These are phyloP conservation scores for Diglossa cyanea DNA, from an alignment of 2,797 vertebrate species.

Conservation along the genomic window DNA sequence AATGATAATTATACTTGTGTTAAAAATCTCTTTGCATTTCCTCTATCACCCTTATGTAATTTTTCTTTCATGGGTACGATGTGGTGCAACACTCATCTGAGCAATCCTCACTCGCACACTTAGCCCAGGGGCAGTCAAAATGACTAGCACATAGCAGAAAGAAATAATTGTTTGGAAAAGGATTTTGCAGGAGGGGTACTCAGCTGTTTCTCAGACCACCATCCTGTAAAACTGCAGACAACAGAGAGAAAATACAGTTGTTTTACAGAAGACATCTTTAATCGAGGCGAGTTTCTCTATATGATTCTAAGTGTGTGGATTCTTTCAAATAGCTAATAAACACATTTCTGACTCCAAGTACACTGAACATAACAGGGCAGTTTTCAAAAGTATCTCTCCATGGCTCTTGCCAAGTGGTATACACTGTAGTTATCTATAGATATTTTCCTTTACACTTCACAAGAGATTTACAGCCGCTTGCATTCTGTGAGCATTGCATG, in stretches of 20 bases:
- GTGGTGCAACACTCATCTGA: not conserved
- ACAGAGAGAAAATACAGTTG: not conserved
- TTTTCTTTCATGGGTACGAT: not conserved
- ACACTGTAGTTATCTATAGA: not conserved
- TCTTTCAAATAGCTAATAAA: not conserved
- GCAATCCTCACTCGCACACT: not conserved
- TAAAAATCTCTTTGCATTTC: not conserved
- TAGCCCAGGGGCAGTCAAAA: not conserved
- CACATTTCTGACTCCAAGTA: not conserved
- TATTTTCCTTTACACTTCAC: not conserved
- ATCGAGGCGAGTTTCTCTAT: not conserved
- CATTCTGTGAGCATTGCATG: not conserved
- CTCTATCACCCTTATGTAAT: not conserved
- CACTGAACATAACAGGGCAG: not conserved
- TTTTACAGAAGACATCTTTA: not conserved
- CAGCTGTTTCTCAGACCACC: not conserved
- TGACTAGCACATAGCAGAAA: not conserved
- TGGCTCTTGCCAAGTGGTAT: accelerated
- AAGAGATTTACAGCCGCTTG: not conserved
- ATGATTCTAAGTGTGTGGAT: accelerated
- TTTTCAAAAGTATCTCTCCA: not conserved
- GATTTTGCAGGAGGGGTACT: not conserved
- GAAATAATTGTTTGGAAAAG: not conserved
- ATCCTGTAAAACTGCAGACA: not conserved
- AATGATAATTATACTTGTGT: not conserved